These are phyloP conservation scores for Musca vetustissima DNA, from an alignment of 1,140 invertebrate genomes.

Conservation along the genomic window DNA sequence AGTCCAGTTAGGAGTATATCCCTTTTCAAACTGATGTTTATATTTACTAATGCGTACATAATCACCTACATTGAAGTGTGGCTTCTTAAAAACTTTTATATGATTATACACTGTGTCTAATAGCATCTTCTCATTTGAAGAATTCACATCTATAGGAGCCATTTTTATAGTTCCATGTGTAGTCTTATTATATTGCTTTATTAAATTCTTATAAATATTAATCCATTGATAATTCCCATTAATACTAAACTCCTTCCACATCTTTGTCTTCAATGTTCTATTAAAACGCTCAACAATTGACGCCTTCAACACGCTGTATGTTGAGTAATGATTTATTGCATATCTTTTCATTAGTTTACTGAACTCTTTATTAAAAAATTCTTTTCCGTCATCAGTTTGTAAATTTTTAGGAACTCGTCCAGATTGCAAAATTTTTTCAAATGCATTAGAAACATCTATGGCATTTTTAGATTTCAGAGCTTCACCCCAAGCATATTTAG, in stretches of 20 bases:
- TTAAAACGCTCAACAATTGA: slow-evolving; percentile 57
- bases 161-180: slow-evolving; percentile 55
- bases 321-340: too few relatives aligned
- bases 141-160: slow-evolving; percentile 48
- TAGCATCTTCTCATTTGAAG: slow-evolving; percentile 39
- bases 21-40: slow-evolving; percentile 53
- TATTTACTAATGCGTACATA: slow-evolving; percentile 50
- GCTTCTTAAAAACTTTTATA: slow-evolving; percentile 36
- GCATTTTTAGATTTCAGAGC: too few relatives aligned
- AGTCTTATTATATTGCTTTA: slow-evolving; percentile 55
- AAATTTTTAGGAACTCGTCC: too few relatives aligned
- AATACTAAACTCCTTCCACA: slow-evolving; percentile 56
- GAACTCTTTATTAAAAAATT: too few relatives aligned
- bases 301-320: too few relatives aligned
- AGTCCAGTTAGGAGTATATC: slow-evolving; percentile 55
- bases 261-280: slow-evolving; percentile 54
- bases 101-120: slow-evolving; percentile 30
- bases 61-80: slow-evolving; percentile 43
- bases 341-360: too few relatives aligned
- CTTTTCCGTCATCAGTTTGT: too few relatives aligned
- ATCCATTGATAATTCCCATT: slow-evolving; percentile 54
- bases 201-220: slow-evolving; percentile 47
- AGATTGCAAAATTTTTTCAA: too few relatives aligned
- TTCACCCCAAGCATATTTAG: too few relatives aligned
- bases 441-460: too few relatives aligned